Percentiles rank a stretch among this genome's conserved stretches.
Evolutionary conservation across 2,888 invertebrate species (phyloP).

Genomic region (Andricus curvator): DNA sequence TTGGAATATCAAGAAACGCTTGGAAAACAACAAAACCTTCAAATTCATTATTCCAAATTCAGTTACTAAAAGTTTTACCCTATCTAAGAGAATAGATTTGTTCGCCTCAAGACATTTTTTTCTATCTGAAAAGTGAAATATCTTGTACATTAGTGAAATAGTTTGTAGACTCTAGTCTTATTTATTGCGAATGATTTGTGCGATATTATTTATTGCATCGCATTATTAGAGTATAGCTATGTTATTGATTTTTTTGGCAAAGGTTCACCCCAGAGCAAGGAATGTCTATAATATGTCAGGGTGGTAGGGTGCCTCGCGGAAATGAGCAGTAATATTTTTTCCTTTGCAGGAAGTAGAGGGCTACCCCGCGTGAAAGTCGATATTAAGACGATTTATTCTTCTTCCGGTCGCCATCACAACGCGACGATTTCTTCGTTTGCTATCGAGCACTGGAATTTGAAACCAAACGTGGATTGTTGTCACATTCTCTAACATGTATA

Average conservation of each 20-base stretch:
- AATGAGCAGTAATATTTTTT: slow-evolving; percentile 42
- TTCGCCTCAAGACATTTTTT: no score
- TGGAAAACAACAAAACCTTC: no score
- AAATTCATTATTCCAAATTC: no score
- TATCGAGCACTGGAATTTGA: slow-evolving; percentile 55
- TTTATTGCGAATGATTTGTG: neutral
- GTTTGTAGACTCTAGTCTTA: neutral
- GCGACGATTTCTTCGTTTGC: slow-evolving; percentile 48
- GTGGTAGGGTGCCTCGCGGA: slow-evolving; percentile 33
- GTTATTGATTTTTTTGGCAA: slow-evolving; percentile 37
- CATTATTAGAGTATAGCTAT: slow-evolving; percentile 5
- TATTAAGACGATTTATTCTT: slow-evolving; percentile 39
- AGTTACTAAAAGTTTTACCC: no score
- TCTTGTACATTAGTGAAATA: neutral
- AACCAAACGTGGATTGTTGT: slow-evolving; percentile 49
- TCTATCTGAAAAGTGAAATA: neutral
- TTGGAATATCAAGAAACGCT: no score
- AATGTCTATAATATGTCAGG: slow-evolving; percentile 37
- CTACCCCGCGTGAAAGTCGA: slow-evolving; percentile 26
- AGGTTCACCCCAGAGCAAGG: slow-evolving; percentile 24
- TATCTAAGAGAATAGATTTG: no score
- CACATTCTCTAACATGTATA: slow-evolving; percentile 44
- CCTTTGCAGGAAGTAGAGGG: slow-evolving; percentile 26
- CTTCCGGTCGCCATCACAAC: slow-evolving; percentile 27
- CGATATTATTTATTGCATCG: slow-evolving; percentile 11